phyloP scores from a whole-genome alignment of 1,140 invertebrate species.

The Aplysia californica region DNA sequence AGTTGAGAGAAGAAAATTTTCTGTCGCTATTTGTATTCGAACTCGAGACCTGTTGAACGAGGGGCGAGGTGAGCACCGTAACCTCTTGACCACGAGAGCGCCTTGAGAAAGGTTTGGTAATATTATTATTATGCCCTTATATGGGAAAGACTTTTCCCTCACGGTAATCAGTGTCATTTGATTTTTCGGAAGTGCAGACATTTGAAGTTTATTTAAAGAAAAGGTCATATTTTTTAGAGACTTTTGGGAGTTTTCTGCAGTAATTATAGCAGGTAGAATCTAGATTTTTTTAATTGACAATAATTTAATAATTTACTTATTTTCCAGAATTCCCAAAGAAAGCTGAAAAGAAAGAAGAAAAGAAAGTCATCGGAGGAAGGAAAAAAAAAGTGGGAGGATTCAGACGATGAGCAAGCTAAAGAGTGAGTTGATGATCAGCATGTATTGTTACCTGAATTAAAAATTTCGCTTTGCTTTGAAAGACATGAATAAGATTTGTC shows the following conservation, averaged over 20 bases:
- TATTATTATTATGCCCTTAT: too few species aligned
- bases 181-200: not conserved
- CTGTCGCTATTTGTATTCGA: too few species aligned
- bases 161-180: not conserved
- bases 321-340: not conserved
- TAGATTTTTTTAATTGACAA: too few species aligned
- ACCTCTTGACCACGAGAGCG: too few species aligned
- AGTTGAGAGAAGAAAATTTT: too few species aligned
- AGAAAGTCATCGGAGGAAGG: not conserved
- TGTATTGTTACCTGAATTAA: too few species aligned
- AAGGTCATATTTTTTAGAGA: not conserved
- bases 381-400: constrained; percentile 23
- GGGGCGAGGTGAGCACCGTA: too few species aligned
- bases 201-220: not conserved
- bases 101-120: too few species aligned
- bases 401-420: constrained; percentile 18
- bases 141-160: not conserved
- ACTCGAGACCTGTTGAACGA: too few species aligned
- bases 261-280: not conserved
- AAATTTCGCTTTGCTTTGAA: too few species aligned
- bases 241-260: not conserved
- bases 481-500: too few species aligned
- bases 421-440: too few species aligned
- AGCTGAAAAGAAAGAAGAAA: constrained; percentile 8
- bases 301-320: not conserved